Conservation (phyloP, 30 jellyfish, hydroid and myxozoan species). For the Haliclystus octoradiatus region DNA sequence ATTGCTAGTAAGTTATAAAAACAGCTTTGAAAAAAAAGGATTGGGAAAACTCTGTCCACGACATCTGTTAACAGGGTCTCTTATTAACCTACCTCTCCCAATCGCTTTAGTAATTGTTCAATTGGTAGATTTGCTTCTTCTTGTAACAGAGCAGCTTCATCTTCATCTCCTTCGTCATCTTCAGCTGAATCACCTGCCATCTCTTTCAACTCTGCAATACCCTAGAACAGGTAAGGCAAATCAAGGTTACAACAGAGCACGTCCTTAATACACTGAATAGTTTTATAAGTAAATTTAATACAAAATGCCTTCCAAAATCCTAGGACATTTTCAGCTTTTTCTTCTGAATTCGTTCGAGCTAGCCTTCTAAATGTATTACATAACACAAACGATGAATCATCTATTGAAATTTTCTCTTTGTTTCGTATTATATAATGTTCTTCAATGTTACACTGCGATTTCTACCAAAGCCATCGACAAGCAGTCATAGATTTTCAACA, state of each 20-base stretch:
- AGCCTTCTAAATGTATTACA: no score
- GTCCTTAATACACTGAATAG: no score
- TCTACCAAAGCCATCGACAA: neutral
- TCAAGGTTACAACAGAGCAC: no score
- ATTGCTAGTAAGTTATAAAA: no score
- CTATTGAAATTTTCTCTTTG: no score
- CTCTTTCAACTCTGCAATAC: slow-evolving; percentile 41
- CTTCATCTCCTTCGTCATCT: slow-evolving; percentile 62
- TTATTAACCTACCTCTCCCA: slow-evolving; percentile 25
- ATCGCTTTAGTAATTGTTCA: slow-evolving; percentile 46
- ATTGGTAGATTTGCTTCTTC: slow-evolving; percentile 86
- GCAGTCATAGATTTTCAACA: neutral
- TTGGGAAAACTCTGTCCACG: neutral
- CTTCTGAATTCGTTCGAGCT: no score
- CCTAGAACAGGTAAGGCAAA: slow-evolving; percentile 36
- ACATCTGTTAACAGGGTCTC: neutral
- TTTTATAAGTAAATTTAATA: no score
- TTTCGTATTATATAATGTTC: no score
- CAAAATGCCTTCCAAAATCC: no score
- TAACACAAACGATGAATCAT: no score
- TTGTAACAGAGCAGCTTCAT: slow-evolving; percentile 55
- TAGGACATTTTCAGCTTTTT: no score
- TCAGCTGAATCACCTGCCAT: slow-evolving; percentile 53
- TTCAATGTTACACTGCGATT: neutral
- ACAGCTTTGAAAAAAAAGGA: no score